phyloP scores from a whole-genome alignment of 2,888 invertebrate species.

The Lydus trimaculatus region DNA sequence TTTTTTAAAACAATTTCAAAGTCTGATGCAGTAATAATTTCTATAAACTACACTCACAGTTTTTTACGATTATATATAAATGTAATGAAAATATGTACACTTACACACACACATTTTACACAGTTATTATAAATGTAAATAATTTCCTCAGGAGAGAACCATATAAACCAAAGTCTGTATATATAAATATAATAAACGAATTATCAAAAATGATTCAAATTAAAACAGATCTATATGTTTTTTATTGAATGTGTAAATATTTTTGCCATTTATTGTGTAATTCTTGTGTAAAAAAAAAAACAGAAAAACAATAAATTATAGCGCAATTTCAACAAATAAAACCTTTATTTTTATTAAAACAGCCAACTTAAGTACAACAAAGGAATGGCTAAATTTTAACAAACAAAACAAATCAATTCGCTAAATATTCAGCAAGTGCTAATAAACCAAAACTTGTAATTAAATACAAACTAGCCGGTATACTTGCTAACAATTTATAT shows the following conservation, averaged over 20 bases:
- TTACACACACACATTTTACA: not conserved
- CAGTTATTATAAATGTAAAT: slow-evolving; percentile 23
- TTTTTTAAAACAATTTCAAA: slow-evolving; percentile 14
- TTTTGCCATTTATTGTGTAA: slow-evolving; percentile 40
- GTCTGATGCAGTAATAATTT: slow-evolving; percentile 21
- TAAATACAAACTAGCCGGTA: slow-evolving; percentile 79
- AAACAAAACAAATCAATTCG: slow-evolving; percentile 19
- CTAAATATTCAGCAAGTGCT: slow-evolving; percentile 60
- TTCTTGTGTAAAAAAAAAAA: slow-evolving; percentile 34
- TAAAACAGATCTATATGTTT: slow-evolving; percentile 43
- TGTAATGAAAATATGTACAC: too few relatives aligned
- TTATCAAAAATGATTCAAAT: slow-evolving; percentile 31
- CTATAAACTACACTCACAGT: slow-evolving; percentile 15
- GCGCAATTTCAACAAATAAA: slow-evolving; percentile 8
- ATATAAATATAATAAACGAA: slow-evolving; percentile 34
- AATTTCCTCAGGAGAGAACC: slow-evolving; percentile 48
- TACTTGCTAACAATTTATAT: slow-evolving; percentile 78
- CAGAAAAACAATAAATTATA: slow-evolving; percentile 26
- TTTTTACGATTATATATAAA: slow-evolving; percentile 35
- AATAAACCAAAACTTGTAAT: slow-evolving; percentile 76
- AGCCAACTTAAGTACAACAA: slow-evolving; percentile 5
- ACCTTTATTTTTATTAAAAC: not conserved
- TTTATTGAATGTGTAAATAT: slow-evolving; percentile 48
- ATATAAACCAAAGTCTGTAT: slow-evolving; percentile 48
- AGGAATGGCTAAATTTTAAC: not conserved